A percentile compares a stretch with the other conserved stretches of the same genome.
These are phyloP conservation scores for Alosa sapidissima DNA, from an alignment of 2,797 vertebrate genomes.

Conservation along the genomic window DNA sequence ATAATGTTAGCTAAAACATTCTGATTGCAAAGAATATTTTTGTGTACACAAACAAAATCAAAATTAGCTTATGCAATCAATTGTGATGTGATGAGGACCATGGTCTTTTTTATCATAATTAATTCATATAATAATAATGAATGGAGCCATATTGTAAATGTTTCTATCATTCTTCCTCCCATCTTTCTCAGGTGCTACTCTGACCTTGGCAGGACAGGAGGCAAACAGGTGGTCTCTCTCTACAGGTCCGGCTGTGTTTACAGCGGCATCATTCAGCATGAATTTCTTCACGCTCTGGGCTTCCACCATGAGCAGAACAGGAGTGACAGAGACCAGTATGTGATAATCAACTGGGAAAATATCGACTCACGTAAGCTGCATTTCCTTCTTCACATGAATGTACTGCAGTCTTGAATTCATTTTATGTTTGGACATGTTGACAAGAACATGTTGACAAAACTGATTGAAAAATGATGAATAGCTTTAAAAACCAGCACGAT, in stretches of 20 bases:
- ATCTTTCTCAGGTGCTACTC: slow-evolving; percentile 63
- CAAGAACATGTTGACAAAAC: no score
- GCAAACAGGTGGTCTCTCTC: slow-evolving; percentile 71
- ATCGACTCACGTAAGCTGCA: slow-evolving; percentile 70
- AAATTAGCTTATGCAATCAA: no score
- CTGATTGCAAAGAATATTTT: no score
- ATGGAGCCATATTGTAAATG: no score
- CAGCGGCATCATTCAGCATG: slow-evolving; percentile 67
- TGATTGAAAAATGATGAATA: no score
- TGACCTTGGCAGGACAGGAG: slow-evolving; percentile 64
- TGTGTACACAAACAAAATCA: no score
- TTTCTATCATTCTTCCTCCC: neutral
- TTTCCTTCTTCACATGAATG: slow-evolving; percentile 67
- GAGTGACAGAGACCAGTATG: slow-evolving; percentile 18
- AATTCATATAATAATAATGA: neutral
- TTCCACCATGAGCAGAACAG: slow-evolving; percentile 68
- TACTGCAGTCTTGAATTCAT: no score
- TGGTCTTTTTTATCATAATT: no score
- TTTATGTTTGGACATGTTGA: no score
- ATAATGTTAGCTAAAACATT: no score
- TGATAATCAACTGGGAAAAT: slow-evolving; percentile 53
- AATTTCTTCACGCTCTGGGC: slow-evolving; percentile 69
- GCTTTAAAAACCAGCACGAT: neutral
- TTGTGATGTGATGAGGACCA: no score
- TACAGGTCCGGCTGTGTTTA: slow-evolving; percentile 65